Conservation (phyloP, 2,797 vertebrate species). For the Poeciliopsis gracilis region DNA sequence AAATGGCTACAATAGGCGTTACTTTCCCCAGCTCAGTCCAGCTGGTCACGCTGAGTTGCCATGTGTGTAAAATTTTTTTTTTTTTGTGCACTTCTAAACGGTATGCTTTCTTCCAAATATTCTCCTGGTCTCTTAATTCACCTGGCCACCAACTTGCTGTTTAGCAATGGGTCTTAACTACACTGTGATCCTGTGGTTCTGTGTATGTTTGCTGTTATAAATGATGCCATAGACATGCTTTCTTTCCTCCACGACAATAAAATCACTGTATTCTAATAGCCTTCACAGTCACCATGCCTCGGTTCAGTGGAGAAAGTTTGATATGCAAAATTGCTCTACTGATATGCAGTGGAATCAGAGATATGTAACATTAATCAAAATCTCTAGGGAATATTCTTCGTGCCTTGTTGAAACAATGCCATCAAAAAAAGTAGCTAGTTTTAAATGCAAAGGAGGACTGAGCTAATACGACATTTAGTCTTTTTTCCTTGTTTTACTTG, state of each 20-base stretch:
- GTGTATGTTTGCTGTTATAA: neutral
- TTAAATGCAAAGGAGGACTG: neutral
- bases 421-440: neutral
- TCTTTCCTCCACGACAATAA: neutral
- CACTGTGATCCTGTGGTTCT: neutral
- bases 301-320: neutral
- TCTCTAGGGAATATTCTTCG: neutral
- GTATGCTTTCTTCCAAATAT: slow-evolving; percentile 52
- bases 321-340: neutral
- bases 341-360: neutral
- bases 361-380: neutral
- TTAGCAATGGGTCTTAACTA: slow-evolving; percentile 13
- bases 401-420: neutral
- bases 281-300: neutral
- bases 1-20: slow-evolving; percentile 84
- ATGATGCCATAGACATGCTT: neutral
- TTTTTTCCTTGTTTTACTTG: neutral
- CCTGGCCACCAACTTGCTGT: slow-evolving; percentile 30
- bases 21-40: slow-evolving; percentile 76
- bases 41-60: slow-evolving; percentile 81
- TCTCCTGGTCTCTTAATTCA: slow-evolving; percentile 41
- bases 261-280: neutral
- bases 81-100: slow-evolving; percentile 24
- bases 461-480: neutral
- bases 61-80: slow-evolving; percentile 31